phyloP scores from a whole-genome alignment of 1,140 invertebrate species.

The Hypsibius dujardini region DNA sequence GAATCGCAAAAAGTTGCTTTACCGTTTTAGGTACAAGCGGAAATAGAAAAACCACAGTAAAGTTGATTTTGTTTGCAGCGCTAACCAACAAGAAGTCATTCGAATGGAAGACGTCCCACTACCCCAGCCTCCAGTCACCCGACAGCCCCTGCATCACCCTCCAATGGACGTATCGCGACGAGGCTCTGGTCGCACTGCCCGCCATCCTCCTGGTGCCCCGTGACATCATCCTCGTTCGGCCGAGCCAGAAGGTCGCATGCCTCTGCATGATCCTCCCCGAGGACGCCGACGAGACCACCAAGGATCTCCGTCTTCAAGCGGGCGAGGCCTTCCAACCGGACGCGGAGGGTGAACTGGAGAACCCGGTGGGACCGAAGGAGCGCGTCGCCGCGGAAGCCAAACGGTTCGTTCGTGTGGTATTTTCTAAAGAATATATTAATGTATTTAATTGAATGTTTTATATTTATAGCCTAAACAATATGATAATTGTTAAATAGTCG shows the following conservation, averaged over 20 bases:
- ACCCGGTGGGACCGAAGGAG: background rate
- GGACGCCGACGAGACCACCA: background rate
- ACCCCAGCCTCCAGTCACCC: conserved; percentile 1
- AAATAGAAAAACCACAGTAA: too few species aligned
- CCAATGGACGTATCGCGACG: conserved; percentile 81
- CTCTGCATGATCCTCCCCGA: conserved; percentile 41
- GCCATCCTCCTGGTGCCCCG: conserved; percentile 71
- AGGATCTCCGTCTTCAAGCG: background rate
- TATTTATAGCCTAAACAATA: too few species aligned
- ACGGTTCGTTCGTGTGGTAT: too few species aligned
- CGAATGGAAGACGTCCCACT: background rate
- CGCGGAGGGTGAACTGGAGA: background rate
- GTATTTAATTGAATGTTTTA: too few species aligned
- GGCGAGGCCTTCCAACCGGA: conserved; percentile 9
- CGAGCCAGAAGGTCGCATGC: conserved; percentile 65
- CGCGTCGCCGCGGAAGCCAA: background rate
- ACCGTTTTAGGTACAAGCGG: too few species aligned
- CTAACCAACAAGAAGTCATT: background rate
- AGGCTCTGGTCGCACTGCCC: conserved; percentile 66
- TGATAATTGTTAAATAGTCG: too few species aligned
- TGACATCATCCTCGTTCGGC: conserved; percentile 66
- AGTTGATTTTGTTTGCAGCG: too few species aligned
- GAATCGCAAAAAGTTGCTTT: background rate
- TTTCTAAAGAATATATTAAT: too few species aligned
- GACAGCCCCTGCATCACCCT: conserved; percentile 61